Conservation (phyloP, 2,797 vertebrate species). For the Eulemur coronatus region DNA sequence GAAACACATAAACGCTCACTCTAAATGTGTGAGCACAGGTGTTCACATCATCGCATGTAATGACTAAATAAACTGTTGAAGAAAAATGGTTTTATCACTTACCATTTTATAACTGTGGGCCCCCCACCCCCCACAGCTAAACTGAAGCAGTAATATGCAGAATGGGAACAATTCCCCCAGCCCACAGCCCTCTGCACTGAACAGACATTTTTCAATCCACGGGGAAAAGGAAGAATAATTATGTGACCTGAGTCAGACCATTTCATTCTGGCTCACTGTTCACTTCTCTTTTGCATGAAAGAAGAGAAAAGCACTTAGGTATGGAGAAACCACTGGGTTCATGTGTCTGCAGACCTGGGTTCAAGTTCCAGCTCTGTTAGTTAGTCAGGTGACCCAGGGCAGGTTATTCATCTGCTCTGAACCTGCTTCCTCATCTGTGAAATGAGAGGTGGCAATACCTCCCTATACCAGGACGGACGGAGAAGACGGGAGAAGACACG, state of each 20-base stretch:
- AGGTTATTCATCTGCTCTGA: not conserved
- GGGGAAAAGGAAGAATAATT: not conserved
- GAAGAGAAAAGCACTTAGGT: not conserved
- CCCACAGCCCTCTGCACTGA: not conserved
- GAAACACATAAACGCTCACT: not conserved
- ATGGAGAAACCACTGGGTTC: too few species aligned
- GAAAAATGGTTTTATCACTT: not conserved
- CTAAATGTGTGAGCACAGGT: not conserved
- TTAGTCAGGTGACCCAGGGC: not conserved
- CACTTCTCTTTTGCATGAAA: not conserved
- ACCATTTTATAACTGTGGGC: not conserved
- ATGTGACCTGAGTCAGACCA: not conserved
- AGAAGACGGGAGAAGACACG: rapidly evolving
- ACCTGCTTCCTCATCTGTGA: not conserved
- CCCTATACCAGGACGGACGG: rapidly evolving
- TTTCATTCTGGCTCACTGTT: not conserved
- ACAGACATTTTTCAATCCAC: not conserved
- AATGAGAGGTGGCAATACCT: not conserved
- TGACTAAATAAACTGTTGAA: not conserved
- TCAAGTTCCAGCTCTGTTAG: not conserved
- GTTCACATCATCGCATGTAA: not conserved
- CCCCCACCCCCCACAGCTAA: not conserved
- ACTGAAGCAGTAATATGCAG: not conserved
- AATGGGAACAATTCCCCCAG: not conserved
- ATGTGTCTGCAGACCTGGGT: not conserved